A percentile compares a stretch with the other conserved stretches of the same genome.
Conservation (phyloP, 2,888 invertebrate species). For the Odontothrips loti region DNA sequence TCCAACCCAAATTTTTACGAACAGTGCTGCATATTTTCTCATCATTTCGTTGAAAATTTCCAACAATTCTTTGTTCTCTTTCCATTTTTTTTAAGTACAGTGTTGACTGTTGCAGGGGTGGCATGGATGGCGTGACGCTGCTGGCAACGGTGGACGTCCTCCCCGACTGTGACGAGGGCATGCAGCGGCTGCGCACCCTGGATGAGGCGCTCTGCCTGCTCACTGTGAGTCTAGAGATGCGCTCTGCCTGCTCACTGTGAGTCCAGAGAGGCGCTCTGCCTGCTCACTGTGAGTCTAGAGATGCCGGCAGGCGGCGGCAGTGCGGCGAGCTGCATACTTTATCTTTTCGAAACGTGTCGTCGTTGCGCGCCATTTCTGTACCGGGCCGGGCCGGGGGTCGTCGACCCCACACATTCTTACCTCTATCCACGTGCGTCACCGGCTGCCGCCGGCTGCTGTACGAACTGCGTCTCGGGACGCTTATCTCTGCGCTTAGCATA, state of each 20-base stretch:
- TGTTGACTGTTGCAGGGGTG: not conserved
- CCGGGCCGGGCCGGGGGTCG: too few species aligned
- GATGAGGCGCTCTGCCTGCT: slow-evolving; percentile 18
- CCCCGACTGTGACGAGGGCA: not conserved
- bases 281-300: not conserved
- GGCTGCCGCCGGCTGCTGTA: too few species aligned
- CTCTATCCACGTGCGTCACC: too few species aligned
- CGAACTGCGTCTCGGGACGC: not conserved
- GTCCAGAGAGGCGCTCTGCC: not conserved
- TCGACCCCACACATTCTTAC: too few species aligned
- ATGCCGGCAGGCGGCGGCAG: too few species aligned
- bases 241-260: slow-evolving; percentile 14
- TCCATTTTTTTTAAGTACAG: not conserved
- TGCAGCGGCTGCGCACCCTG: not conserved
- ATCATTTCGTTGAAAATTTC: too few species aligned
- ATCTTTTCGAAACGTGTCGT: too few species aligned
- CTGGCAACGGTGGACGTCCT: slow-evolving; percentile 28
- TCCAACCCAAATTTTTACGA: too few species aligned
- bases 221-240: not conserved
- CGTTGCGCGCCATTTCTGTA: too few species aligned
- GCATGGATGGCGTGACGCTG: slow-evolving; percentile 19
- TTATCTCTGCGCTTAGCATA: not conserved
- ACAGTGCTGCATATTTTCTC: too few species aligned
- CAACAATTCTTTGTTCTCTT: too few species aligned
- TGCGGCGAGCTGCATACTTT: too few species aligned